Evolutionary conservation across 2,797 vertebrate species (phyloP), one percentile per base, ranked within the genome.

Genomic region (Schizopygopsis pylzovi): DNA sequence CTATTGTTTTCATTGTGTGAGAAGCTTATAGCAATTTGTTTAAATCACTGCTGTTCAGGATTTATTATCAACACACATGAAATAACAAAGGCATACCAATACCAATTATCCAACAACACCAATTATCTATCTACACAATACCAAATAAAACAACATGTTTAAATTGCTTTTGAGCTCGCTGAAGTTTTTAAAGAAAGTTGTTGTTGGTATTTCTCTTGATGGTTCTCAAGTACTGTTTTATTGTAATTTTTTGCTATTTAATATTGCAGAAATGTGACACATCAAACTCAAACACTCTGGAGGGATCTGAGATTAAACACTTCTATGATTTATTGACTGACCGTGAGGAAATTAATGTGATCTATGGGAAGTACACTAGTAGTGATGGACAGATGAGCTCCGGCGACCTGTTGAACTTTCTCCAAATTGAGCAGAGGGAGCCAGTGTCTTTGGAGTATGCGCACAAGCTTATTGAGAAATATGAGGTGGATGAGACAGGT

Each of bases 321-420:
- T 99, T 98, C 95, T 99, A 99, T 81, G 95, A 96, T 83, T 92
- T 96, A 85, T 94, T 99, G 89, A 99, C 97, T 0, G 41, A 95
- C 0, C 95, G 98, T 13, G 90, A 93, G 47, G 98, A 99, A 93
- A 95, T 99, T 0, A 93, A 97, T 18, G 89, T 85, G 9, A 96
- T 97, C 89, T 99, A 97, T 28, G 81, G 2, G 0, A 89, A 88
- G 0, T 97, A 96, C 0, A 92, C 96, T 0, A 15, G 88, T 68
- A 89, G 92, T 0, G 87, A 91, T 0, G 93, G 92, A 59, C 92
- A 94, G 86, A 96, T 99, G 95, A 97, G 97, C 0, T 63, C 91
- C 68, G 91, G 84, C 2, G 94, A 96, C 81, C 88, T 99, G 61
- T 92, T 95, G 18, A 92, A 81, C 4, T 99, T 99, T 89, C 93